Evolutionary conservation across 1,140 invertebrate species (phyloP).

Genomic region (Trichogramma pretiosum): DNA sequence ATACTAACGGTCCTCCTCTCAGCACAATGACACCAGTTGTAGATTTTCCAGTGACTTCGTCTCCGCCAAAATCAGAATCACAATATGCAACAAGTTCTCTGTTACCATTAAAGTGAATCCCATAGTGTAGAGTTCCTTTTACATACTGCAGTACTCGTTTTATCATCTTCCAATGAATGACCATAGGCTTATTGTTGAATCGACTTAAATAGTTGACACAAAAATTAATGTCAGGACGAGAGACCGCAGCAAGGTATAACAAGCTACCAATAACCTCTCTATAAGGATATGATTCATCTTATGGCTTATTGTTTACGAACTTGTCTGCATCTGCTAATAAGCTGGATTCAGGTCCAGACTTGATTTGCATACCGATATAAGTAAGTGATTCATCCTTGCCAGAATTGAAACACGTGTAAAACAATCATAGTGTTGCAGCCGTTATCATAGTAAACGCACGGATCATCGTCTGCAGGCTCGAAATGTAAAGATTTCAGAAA

Average conservation of each 20-base stretch:
- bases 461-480: neutral
- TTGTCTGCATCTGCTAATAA: neutral
- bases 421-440: neutral
- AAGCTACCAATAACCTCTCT: conserved; percentile 32
- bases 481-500: neutral
- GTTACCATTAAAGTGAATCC: conserved; percentile 21
- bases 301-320: neutral
- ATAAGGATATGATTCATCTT: conserved; percentile 18
- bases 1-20: conserved; percentile 21
- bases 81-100: conserved; percentile 15
- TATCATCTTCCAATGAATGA: conserved; percentile 26
- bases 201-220: too few relatives aligned
- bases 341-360: neutral
- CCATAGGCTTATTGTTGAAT: conserved; percentile 23
- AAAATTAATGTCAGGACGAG: conserved; percentile 38
- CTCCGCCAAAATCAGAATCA: conserved; percentile 21
- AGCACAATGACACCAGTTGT: conserved; percentile 21
- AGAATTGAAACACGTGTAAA: neutral
- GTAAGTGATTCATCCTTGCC: neutral
- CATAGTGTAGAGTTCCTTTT: conserved; percentile 24
- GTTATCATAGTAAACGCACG: neutral
- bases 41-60: conserved; percentile 12
- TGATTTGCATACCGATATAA: conserved; percentile 14
- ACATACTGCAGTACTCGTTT: too few relatives aligned
- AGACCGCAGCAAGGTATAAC: conserved; percentile 32